Evolutionary conservation across 2,113 vertebrate species (phyloP).

Genomic region (Tupaia chinensis): DNA sequence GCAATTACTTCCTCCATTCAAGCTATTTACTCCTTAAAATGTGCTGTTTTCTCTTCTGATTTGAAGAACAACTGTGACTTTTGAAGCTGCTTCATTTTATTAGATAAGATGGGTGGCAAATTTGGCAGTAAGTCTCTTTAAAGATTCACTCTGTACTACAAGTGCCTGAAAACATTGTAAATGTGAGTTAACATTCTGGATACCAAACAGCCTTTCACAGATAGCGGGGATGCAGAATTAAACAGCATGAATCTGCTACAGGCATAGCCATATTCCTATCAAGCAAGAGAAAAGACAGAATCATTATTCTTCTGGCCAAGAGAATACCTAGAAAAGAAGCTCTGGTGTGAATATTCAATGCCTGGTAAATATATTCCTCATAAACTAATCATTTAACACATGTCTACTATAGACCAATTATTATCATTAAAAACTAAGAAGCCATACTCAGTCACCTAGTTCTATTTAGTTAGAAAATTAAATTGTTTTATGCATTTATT

Average conservation of each 20-base stretch:
- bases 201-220: constrained; percentile 47
- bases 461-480: constrained; percentile 64
- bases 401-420: constrained; percentile 8
- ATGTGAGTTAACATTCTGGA: constrained; percentile 59
- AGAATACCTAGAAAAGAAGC: constrained; percentile 34
- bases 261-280: background rate
- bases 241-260: constrained; percentile 48
- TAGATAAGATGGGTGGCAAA: constrained; percentile 31
- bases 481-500: constrained; percentile 56
- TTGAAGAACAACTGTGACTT: constrained; percentile 51
- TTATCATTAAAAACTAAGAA: constrained; percentile 51
- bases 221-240: constrained; percentile 17
- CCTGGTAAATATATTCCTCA: background rate
- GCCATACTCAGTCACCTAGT: background rate
- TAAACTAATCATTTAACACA: constrained; percentile 59
- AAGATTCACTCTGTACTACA: constrained; percentile 40
- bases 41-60: constrained; percentile 6
- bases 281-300: constrained; percentile 50
- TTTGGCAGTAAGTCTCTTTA: constrained; percentile 24
- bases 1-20: background rate
- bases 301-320: constrained; percentile 52
- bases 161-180: constrained; percentile 55
- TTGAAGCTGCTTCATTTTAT: constrained; percentile 47
- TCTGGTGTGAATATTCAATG: background rate
- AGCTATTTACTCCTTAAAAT: constrained; percentile 16